These are phyloP conservation scores for Eurytoma californica DNA, from an alignment of 2,888 invertebrate species.

Conservation along the genomic window DNA sequence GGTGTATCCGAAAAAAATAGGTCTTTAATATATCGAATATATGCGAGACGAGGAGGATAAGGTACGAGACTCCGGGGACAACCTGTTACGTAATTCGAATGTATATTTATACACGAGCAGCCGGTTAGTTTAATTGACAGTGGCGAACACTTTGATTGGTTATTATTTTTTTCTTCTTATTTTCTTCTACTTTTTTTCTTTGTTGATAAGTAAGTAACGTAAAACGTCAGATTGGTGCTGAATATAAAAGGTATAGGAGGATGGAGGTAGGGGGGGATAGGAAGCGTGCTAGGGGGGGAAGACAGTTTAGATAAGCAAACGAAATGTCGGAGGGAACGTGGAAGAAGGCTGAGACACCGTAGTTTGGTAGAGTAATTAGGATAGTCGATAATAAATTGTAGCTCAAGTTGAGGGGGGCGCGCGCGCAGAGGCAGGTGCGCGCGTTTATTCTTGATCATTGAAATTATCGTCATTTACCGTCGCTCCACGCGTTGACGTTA, in stretches of 20 bases:
- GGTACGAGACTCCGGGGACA: constrained; percentile 70
- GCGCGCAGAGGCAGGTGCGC: constrained; percentile 39
- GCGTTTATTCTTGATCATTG: constrained; percentile 66
- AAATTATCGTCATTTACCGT: constrained; percentile 46
- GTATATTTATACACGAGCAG: constrained; percentile 72
- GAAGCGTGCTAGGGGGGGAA: background rate
- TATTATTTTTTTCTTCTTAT: constrained; percentile 57
- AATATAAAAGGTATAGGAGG: constrained; percentile 59
- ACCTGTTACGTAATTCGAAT: constrained; percentile 74
- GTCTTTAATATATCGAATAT: constrained; percentile 50
- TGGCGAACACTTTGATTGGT: constrained; percentile 72
- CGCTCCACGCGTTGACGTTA: constrained; percentile 27
- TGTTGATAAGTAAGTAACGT: background rate
- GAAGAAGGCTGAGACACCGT: constrained; percentile 75
- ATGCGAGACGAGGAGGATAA: constrained; percentile 46
- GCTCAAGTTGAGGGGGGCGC: constrained; percentile 69
- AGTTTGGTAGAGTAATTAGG: constrained; percentile 68
- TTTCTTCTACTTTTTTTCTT: background rate
- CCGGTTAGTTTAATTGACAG: constrained; percentile 72
- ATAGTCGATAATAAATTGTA: constrained; percentile 70
- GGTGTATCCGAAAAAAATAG: constrained; percentile 36
- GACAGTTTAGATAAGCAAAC: constrained; percentile 62
- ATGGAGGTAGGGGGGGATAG: background rate
- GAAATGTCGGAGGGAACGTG: constrained; percentile 71
- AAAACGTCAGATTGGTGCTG: constrained; percentile 74